Evolutionary conservation across 2,113 vertebrate species (phyloP).

Genomic region (Percopsis transmontana): DNA sequence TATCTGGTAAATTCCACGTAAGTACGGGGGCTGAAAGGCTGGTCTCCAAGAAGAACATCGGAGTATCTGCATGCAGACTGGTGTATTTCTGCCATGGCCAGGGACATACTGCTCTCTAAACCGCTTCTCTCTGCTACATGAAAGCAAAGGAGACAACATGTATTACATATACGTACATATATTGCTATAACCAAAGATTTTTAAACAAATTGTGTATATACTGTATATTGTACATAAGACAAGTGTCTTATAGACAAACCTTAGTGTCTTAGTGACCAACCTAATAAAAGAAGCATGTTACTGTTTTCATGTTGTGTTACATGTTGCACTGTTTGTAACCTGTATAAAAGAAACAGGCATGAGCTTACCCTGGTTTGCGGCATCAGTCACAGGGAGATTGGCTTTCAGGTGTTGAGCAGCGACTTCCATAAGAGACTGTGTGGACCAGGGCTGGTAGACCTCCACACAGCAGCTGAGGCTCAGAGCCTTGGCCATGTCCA

Average conservation of each 20-base stretch:
- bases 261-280: too few relatives aligned
- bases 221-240: too few relatives aligned
- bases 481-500: constrained; percentile 66
- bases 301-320: background rate
- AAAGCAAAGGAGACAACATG: background rate
- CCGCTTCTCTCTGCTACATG: constrained; percentile 31
- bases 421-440: constrained; percentile 63
- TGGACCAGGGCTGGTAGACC: constrained; percentile 79
- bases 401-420: constrained; percentile 65
- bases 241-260: too few relatives aligned
- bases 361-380: constrained; percentile 15
- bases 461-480: constrained; percentile 75
- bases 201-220: background rate
- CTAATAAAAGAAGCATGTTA: too few relatives aligned
- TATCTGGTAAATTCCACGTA: constrained; percentile 77
- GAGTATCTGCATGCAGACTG: constrained; percentile 73
- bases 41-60: constrained; percentile 50
- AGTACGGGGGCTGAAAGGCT: constrained; percentile 74
- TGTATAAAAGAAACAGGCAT: background rate
- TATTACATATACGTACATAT: background rate
- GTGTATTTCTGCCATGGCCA: constrained; percentile 80
- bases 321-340: background rate
- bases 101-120: constrained; percentile 52
- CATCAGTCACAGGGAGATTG: constrained; percentile 20
- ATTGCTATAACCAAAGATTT: background rate